Conservation (phyloP, 2,797 vertebrate species). For the Gorsachius magnificus region DNA sequence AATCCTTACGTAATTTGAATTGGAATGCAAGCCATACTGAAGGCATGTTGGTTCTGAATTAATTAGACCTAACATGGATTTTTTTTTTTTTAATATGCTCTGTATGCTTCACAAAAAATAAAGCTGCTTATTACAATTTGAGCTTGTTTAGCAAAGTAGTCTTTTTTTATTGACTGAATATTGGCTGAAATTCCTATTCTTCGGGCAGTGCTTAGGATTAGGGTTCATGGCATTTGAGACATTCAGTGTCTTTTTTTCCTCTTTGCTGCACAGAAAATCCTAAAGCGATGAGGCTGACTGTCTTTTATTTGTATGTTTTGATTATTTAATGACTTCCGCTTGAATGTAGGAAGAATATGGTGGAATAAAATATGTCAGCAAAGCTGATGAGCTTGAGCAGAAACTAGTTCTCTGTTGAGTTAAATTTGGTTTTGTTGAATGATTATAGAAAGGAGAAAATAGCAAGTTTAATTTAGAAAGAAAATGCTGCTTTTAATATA, state of each 20-base stretch:
- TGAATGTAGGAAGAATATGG: not conserved
- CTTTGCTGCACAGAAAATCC: not conserved
- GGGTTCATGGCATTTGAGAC: not conserved
- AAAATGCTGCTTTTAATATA: not conserved
- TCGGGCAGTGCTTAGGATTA: not conserved
- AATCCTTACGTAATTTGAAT: not conserved
- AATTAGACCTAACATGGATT: not conserved
- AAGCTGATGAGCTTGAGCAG: not conserved
- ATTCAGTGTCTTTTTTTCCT: not conserved
- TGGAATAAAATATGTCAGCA: not conserved
- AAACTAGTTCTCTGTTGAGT: not conserved
- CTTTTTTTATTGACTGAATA: not conserved
- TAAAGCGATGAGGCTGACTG: not conserved
- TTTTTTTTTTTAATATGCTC: not conserved
- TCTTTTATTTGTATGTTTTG: not conserved
- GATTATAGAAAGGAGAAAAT: not conserved
- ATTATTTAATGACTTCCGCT: not conserved
- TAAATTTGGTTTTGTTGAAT: not conserved
- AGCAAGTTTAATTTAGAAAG: not conserved
- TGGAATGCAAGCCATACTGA: not conserved
- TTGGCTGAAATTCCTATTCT: not conserved
- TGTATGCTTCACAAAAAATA: not conserved
- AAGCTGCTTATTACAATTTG: not conserved
- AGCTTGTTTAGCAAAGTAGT: not conserved
- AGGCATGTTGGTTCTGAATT: not conserved